Evolutionary conservation across 2,113 vertebrate species (phyloP).

Genomic region (Entelurus aequoreus): DNA sequence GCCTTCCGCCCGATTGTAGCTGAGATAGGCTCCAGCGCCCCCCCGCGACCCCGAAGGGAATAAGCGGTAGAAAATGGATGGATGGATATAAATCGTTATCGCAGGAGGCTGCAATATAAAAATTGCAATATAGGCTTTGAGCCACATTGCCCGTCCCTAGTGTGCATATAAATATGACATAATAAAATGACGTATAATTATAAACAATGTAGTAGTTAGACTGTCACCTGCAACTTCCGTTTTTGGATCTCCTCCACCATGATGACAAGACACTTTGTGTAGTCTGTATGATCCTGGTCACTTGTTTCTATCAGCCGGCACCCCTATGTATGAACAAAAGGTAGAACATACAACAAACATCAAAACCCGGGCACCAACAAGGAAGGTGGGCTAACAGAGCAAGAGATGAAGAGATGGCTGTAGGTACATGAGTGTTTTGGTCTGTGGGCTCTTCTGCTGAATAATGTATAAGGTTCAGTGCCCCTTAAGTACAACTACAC

Average conservation of each 20-base stretch:
- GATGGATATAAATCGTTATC: no score
- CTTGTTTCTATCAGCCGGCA: conserved; percentile 70
- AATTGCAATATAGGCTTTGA: no score
- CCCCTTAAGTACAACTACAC: conserved; percentile 54
- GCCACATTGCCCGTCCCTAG: no score
- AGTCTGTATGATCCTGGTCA: conserved; percentile 76
- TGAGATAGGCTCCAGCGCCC: no score
- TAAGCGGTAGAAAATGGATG: no score
- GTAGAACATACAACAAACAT: conserved; percentile 15
- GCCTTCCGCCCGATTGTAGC: no score
- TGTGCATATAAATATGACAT: no score
- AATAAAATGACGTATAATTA: no score
- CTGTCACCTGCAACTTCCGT: conserved; percentile 56
- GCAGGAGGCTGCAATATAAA: no score
- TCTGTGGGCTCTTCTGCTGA: conserved; percentile 52
- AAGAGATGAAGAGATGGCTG: conserved; percentile 30
- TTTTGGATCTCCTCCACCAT: conserved; percentile 68
- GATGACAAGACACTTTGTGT: conserved; percentile 71
- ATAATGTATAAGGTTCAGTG: conserved; percentile 63
- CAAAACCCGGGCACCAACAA: conserved; percentile 34
- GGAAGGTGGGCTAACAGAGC: conserved; percentile 27
- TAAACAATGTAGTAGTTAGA: neutral
- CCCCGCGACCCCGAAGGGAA: no score
- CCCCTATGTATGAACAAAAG: conserved; percentile 41
- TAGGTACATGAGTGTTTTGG: conserved; percentile 55